Percentiles rank a stretch among this genome's conserved stretches.
phyloP scores from a whole-genome alignment of 2,797 vertebrate genomes.

The Sebastiscus albofasciatus region DNA sequence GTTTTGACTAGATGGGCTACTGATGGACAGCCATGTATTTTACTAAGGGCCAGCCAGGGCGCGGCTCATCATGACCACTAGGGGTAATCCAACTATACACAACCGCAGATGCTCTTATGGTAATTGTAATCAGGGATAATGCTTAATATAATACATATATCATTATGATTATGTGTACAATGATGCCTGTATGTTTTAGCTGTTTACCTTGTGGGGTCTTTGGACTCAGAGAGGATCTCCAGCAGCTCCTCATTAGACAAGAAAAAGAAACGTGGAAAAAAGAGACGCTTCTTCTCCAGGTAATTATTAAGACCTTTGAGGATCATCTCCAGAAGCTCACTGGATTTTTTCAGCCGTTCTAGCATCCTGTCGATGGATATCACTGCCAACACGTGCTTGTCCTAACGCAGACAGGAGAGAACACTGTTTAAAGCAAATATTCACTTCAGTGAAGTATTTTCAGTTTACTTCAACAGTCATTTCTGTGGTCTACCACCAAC shows the following conservation, averaged over 20 bases:
- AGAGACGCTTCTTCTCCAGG: slow-evolving; percentile 92
- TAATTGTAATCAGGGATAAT: not conserved
- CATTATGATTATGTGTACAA: not conserved
- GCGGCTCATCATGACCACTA: not conserved
- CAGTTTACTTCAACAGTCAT: not conserved
- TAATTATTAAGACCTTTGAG: slow-evolving; percentile 93
- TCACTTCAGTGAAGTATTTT: not conserved
- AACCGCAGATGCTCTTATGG: not conserved
- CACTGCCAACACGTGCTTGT: slow-evolving; percentile 88
- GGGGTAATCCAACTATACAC: not conserved
- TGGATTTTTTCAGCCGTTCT: slow-evolving; percentile 87
- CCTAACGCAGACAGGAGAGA: slow-evolving; percentile 69
- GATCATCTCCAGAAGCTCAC: slow-evolving; percentile 88
- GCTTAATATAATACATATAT: not conserved
- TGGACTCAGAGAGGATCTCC: slow-evolving; percentile 94
- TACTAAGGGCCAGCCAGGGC: not conserved
- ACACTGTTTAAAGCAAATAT: not conserved
- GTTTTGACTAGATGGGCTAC: not conserved
- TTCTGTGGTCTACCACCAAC: not conserved
- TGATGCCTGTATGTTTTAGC: not conserved
- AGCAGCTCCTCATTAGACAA: slow-evolving; percentile 94
- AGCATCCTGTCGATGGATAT: slow-evolving; percentile 88
- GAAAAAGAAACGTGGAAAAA: slow-evolving; percentile 95
- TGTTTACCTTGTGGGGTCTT: slow-evolving; percentile 90
- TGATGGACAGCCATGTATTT: not conserved